Percentiles rank a stretch among this genome's conserved stretches.
Evolutionary conservation across 1,140 invertebrate species (phyloP).

Genomic region (Trachymyrmex septentrionalis): DNA sequence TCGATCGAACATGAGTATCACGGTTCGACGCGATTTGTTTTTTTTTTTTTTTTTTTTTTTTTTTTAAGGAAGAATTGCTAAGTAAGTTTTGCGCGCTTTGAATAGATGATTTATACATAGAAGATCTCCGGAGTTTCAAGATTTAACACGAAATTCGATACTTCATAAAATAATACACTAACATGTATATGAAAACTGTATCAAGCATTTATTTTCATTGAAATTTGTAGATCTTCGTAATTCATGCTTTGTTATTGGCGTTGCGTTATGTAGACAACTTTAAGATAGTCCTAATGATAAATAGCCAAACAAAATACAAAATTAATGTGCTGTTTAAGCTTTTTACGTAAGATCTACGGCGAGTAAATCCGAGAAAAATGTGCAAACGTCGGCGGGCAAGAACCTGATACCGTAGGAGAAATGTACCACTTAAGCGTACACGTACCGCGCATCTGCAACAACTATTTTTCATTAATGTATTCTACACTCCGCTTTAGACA

Average conservation of each 20-base stretch:
- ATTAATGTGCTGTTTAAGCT: conserved; percentile 30
- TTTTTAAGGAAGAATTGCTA: conserved; percentile 13
- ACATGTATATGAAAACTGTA: neutral
- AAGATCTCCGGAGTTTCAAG: neutral
- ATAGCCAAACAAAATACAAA: conserved; percentile 3
- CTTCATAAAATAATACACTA: neutral
- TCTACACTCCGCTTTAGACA: conserved; percentile 38
- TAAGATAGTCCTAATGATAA: neutral
- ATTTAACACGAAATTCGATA: neutral
- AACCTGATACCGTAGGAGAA: conserved; percentile 59
- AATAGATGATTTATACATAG: neutral
- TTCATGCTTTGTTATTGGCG: neutral
- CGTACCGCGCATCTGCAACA: conserved; percentile 50
- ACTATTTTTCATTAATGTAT: conserved; percentile 56
- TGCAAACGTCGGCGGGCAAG: conserved; percentile 35
- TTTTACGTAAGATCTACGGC: conserved; percentile 19
- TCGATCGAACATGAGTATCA: conserved; percentile 50
- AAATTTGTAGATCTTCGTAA: neutral
- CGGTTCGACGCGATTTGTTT: neutral
- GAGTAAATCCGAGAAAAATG: conserved; percentile 54
- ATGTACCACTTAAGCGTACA: conserved; percentile 61
- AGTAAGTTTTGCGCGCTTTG: conserved; percentile 18
- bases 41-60: conserved; percentile 13
- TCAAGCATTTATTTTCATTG: neutral
- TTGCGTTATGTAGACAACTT: neutral